These are phyloP conservation scores for Prionailurus bengalensis DNA, from an alignment of 2,113 vertebrate species.

Conservation along the genomic window DNA sequence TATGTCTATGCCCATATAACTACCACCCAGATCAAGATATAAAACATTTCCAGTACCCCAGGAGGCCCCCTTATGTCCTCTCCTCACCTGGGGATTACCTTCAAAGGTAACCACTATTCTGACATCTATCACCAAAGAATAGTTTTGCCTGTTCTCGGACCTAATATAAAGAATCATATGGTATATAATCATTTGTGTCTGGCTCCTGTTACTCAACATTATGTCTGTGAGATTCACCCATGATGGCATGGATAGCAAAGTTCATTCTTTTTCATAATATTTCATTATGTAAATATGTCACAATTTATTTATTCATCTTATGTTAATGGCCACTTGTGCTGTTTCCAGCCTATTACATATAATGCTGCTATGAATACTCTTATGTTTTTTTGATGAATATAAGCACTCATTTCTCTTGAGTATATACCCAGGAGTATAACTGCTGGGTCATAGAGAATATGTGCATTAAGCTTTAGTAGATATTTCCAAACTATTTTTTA, in stretches of 20 bases:
- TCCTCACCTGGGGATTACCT: too few relatives aligned
- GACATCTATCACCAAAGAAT: too few relatives aligned
- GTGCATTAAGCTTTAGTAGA: constrained; percentile 4
- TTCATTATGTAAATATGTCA: neutral
- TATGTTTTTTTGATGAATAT: too few relatives aligned
- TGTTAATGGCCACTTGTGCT: too few relatives aligned
- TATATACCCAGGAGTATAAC: neutral
- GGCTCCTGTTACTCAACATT: neutral
- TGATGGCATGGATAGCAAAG: neutral
- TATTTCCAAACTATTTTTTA: neutral
- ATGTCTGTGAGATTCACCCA: constrained; percentile 6
- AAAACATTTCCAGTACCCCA: too few relatives aligned
- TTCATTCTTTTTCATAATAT: neutral
- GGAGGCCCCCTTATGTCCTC: too few relatives aligned
- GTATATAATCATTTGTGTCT: neutral
- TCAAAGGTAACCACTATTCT: too few relatives aligned
- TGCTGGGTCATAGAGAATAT: neutral
- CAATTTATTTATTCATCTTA: too few relatives aligned
- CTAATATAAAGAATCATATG: too few relatives aligned
- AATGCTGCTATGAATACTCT: too few relatives aligned
- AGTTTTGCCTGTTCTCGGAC: too few relatives aligned
- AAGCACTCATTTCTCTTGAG: neutral
- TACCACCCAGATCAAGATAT: neutral
- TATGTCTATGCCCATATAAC: neutral
- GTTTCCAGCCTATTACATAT: too few relatives aligned